These are phyloP conservation scores for Drosophila obscura DNA, from an alignment of 1,140 invertebrate genomes.

Conservation along the genomic window DNA sequence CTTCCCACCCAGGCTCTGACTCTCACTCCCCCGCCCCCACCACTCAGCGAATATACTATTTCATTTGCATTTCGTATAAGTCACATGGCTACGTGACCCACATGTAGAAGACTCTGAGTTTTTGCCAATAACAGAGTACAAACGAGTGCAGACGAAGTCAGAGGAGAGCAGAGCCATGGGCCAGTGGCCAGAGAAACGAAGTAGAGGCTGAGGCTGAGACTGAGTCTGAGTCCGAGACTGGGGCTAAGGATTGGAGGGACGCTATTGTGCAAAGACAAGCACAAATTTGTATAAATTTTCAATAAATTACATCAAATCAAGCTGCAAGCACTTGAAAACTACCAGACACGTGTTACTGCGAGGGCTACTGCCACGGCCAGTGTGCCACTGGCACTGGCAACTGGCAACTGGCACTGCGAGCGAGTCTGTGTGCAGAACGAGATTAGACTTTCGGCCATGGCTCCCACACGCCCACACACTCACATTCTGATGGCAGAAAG, in stretches of 20 bases:
- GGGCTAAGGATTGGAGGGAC: constrained; percentile 15
- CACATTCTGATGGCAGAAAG: not conserved
- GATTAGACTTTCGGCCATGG: constrained; percentile 22
- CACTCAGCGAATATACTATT: constrained; percentile 46
- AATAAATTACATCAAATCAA: constrained; percentile 75
- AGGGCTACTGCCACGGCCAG: not conserved
- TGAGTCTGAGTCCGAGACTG: not conserved
- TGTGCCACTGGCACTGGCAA: not conserved
- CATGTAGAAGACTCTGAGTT: constrained; percentile 51
- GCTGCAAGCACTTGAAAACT: constrained; percentile 62
- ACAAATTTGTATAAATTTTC: constrained; percentile 72
- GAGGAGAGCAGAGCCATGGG: not conserved
- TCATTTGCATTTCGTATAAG: constrained; percentile 75
- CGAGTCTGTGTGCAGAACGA: constrained; percentile 36
- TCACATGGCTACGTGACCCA: constrained; percentile 68
- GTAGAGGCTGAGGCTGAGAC: not conserved
- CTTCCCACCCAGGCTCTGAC: not conserved
- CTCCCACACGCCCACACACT: constrained; percentile 15
- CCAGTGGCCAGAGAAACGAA: constrained; percentile 4
- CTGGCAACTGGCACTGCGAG: not conserved
- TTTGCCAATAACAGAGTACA: constrained; percentile 45
- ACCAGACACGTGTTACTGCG: constrained; percentile 45
- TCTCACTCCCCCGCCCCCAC: not conserved
- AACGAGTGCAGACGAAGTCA: constrained; percentile 33
- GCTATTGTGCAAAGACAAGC: constrained; percentile 60